Evolutionary conservation across 53 echinoderm and acorn worm genomes (phyloP).

Genomic region (Stichopus horrens): DNA sequence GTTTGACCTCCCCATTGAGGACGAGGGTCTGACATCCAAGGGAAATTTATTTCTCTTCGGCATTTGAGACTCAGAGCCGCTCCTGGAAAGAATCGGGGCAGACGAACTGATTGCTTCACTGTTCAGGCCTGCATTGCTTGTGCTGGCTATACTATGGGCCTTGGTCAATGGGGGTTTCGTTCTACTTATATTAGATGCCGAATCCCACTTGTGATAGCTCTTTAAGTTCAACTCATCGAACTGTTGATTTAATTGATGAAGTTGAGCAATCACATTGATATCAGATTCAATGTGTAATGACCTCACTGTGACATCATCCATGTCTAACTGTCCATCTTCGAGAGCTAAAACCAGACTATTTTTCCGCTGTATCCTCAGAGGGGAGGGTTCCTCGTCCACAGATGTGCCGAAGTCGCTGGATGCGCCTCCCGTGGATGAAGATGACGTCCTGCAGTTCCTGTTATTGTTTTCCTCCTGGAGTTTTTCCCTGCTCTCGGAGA

Average conservation of each 20-base stretch:
- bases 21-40: slow-evolving; percentile 31
- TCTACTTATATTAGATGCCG: slow-evolving; percentile 28
- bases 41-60: slow-evolving; percentile 23
- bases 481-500: not conserved
- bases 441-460: not conserved
- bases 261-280: slow-evolving; percentile 73
- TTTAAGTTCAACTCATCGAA: slow-evolving; percentile 50
- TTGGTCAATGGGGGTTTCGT: slow-evolving; percentile 40
- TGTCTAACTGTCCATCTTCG: slow-evolving; percentile 84
- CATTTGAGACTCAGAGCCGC: slow-evolving; percentile 35
- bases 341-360: slow-evolving; percentile 87
- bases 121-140: not conserved
- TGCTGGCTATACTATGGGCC: slow-evolving; percentile 29
- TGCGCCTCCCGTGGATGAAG: not conserved
- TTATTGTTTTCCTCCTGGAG: slow-evolving; percentile 20
- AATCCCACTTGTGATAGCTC: slow-evolving; percentile 31
- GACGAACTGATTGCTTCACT: not conserved
- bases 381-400: not conserved
- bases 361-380: slow-evolving; percentile 52
- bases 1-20: not conserved
- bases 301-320: slow-evolving; percentile 61
- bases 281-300: slow-evolving; percentile 70
- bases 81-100: slow-evolving; percentile 4
- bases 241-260: slow-evolving; percentile 76
- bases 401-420: not conserved